Base-by-base conservation (phyloP, 2,888 invertebrate genomes). In the Sesamia inferens region DNA sequence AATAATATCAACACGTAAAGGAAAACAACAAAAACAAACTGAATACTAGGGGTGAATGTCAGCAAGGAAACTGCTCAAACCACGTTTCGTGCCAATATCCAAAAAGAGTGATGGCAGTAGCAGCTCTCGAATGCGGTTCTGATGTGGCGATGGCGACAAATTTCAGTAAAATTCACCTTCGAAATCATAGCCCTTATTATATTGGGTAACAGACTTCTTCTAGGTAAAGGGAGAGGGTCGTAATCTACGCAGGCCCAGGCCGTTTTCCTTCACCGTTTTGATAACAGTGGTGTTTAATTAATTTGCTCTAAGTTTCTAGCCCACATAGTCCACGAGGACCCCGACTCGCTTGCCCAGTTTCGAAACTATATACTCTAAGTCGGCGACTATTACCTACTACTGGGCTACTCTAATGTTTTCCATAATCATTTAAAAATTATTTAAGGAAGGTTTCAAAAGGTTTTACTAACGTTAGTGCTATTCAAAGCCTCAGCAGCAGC, bases 381-480 rank as follows among this genome's bases (percentile, higher is more conserved):
- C 51, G 31, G 51, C 51, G n/a, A 8, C 4, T 51, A 10, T 19
- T 8, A n/a, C n/a, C n/a, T n/a, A 10, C 51, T 19, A 51, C 10
- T 19, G 4, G 8, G 8, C 3, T 19, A 19, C n/a, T 19, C 19
- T 44, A 44, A 44, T 44, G 44, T 44, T 19, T 48, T 48, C 48
- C 48, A 48, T 48, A 10, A 16, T 19, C 2, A 24, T 39, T 59
- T 7, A 0, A 66, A n/a, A 7, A 47, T 5, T 22, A 31, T 6
- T 0, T 2, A 11, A 14, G 6, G 5, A 42, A 65, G n/a, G 4
- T 39, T n/a, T 10, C 0, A 8, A 47, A 55, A 39, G 5, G 5
- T 4, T 47, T 22, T 63, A 84, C 88, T 85, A 80, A 95, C 95
- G 68, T 86, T 74, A 22, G 93, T 74, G 24, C 42, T 83, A 19